Evolutionary conservation across 2,113 vertebrate species (phyloP), one percentile per base, ranked within the genome.

Genomic region (Panthera leo): DNA sequence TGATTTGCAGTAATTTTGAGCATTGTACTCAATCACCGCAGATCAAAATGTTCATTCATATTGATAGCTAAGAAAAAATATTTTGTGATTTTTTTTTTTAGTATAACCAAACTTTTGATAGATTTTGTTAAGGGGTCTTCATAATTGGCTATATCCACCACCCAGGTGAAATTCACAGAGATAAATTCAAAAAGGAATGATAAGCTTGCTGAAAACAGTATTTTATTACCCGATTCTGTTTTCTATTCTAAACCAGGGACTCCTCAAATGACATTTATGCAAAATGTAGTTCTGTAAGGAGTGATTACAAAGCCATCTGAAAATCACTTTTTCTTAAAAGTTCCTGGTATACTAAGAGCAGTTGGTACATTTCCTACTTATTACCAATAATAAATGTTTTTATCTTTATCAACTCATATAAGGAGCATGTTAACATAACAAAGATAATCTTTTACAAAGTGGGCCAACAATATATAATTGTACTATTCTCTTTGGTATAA

Each of bases 31-130:
- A 78, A 51, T 86, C 9, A 53, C 53, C 31, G 45, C 29, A 91
- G 68, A 73, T 79, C 63, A 95, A 94, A 94, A 63, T 67, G 65
- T 88, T 85, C 71, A 85, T 73, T 91, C 31, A 95, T 5, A 71
- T 27, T 45, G 25, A 94, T 39, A 94, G 42, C 45, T 85, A 91
- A 63, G 36, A 36, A 75, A 78, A 95, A 82, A 85, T 55, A 25
- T 48, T 97, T 80, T 85, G 14, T 48, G 27, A 45, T 31, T 45
- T 80, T 65, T 95, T 80, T 65, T 95, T 94, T 86, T 63, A 88
- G 29, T 39, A 85, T 48, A 88, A 75, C 5, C 25, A 70, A 86
- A 85, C 5, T 71, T 80, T 79, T 48, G 11, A 93, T 31, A 94
- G 36, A 84, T 70, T 92, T 95, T 94, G 1, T 75, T 93, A 25